Conservation (phyloP, 2,888 invertebrate genomes). For the Conomelus anceps region DNA sequence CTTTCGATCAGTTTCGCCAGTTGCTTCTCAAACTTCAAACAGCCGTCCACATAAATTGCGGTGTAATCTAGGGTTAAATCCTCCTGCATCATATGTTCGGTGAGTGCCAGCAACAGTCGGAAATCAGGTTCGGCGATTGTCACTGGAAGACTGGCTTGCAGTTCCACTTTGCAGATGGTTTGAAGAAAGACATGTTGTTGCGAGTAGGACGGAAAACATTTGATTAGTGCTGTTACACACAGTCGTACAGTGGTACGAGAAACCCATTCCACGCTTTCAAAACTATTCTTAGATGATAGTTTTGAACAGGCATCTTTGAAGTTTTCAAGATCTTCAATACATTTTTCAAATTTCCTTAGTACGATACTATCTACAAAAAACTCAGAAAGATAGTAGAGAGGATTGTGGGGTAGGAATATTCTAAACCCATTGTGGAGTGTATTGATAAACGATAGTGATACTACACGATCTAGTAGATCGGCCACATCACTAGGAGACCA, state of each 20-base stretch:
- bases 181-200: conserved; percentile 17
- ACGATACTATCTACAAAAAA: conserved; percentile 28
- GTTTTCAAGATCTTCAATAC: conserved; percentile 34
- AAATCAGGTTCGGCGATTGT: background rate
- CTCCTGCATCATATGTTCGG: conserved; percentile 13
- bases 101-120: conserved; percentile 1
- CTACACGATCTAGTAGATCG: conserved; percentile 2
- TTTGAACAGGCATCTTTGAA: conserved; percentile 2
- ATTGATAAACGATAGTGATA: conserved; percentile 11
- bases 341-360: conserved; percentile 30
- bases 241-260: background rate
- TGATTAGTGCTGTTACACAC: conserved; percentile 5
- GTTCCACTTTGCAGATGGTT: conserved; percentile 12
- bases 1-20: background rate
- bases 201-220: conserved; percentile 17
- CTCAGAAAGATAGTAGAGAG: background rate
- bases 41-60: background rate
- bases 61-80: background rate
- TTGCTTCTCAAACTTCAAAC: background rate
- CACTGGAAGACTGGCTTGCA: conserved; percentile 2
- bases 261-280: conserved; percentile 10
- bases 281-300: background rate
- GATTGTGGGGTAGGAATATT: conserved; percentile 18
- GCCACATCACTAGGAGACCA: conserved; percentile 7
- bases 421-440: conserved; percentile 14